These are phyloP conservation scores for Parasteatoda tepidariorum DNA, from an alignment of 1,140 invertebrate genomes.

Conservation along the genomic window DNA sequence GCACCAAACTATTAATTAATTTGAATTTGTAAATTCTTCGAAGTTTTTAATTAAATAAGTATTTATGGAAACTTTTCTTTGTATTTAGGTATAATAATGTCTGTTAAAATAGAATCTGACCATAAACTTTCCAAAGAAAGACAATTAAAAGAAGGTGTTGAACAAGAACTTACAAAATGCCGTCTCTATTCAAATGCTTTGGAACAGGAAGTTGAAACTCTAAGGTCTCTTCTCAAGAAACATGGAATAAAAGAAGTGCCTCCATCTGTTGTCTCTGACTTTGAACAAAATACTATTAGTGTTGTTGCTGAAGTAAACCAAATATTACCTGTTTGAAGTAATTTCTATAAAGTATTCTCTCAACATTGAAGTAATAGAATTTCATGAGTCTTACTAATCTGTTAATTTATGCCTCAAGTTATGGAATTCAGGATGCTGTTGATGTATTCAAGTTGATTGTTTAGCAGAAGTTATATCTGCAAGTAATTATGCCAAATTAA, in stretches of 20 bases:
- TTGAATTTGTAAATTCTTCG: no score
- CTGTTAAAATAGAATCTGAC: constrained; percentile 68
- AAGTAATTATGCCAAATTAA: no score
- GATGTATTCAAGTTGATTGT: no score
- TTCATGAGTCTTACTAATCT: no score
- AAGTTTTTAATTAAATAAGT: no score
- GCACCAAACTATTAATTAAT: no score
- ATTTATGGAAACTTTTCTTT: no score
- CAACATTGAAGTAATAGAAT: not conserved
- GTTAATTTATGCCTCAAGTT: no score
- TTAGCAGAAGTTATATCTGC: no score
- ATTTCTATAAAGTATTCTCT: not conserved
- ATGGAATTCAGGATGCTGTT: no score
- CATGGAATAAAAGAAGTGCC: constrained; percentile 41
- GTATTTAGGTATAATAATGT: constrained; percentile 68
- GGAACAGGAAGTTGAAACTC: constrained; percentile 50
- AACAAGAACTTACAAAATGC: constrained; percentile 68
- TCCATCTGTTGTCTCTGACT: constrained; percentile 26
- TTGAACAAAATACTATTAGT: constrained; percentile 12
- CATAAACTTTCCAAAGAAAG: constrained; percentile 66
- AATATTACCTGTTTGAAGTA: not conserved
- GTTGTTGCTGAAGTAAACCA: constrained; percentile 60
- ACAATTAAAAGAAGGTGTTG: constrained; percentile 64
- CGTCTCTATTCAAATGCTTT: constrained; percentile 63
- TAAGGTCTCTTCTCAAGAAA: constrained; percentile 36